Evolutionary conservation across 64 coral and sea anemone genomes (phyloP), one percentile per base, ranked within the genome.

Genomic region (Porites lutea): DNA sequence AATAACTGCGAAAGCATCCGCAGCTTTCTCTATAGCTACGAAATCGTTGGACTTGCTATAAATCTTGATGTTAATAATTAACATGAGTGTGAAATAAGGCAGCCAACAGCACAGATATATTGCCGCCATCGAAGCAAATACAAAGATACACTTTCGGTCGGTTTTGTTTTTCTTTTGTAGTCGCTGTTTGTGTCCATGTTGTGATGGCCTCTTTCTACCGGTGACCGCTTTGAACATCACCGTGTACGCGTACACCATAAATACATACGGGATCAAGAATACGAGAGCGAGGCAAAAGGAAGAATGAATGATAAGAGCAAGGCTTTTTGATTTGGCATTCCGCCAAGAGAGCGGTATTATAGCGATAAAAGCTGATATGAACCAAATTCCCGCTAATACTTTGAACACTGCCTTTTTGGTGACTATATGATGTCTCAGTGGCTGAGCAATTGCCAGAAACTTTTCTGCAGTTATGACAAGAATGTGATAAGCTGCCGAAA

Each of bases 381-480:
- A 20, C 91, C 91, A 92, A 16, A 92, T 81, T 13, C 48, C 27
- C 2, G 59, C 72, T 13, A 92, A 53, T 22, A 77, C 82, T 57
- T 74, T 92, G 8, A 92, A 79, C 9, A 47, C 58, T 37, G 16
- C 87, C 68, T 79, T 92, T 23, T 83, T 83, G n/a, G 60, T 87
- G 10, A 84, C 71, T 5, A 79, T 60, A 10, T 87, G 74, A 19
- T 87, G 91, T 20, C 61, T 86, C 9, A 92, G 82, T 54, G 91
- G 91, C 12, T 65, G 59, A 19, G 79, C 49, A 48, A 92, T 92
- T 3, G 91, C 91, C 13, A 92, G 44, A 43, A 78, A 92, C 15
- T 92, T 92, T 78, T 92, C 91, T 8, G 48, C 72, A 0, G 91
- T 92, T 4, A 92, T 78, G 18, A 79, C 60, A 5, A 92, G 82